phyloP scores from a whole-genome alignment of 1,140 invertebrate genomes.

The Leptoteleia sp. region DNA sequence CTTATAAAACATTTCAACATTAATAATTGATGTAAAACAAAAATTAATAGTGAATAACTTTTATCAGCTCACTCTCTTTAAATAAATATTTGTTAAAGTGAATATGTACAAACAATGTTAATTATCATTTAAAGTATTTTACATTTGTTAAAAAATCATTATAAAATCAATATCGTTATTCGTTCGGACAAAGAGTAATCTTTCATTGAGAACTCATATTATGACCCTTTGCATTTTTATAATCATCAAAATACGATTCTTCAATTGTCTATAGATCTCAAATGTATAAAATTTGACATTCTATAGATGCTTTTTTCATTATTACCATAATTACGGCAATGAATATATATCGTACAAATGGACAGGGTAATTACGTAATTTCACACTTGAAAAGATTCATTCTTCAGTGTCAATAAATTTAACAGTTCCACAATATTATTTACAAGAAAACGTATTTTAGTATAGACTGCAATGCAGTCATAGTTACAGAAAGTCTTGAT shows the following conservation, averaged over 20 bases:
- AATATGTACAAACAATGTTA: neutral
- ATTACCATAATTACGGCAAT: slow-evolving; percentile 19
- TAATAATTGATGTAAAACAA: too few relatives aligned
- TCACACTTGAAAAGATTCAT: neutral
- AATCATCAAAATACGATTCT: slow-evolving; percentile 12
- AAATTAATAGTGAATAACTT: too few relatives aligned
- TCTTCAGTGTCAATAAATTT: too few relatives aligned
- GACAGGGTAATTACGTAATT: slow-evolving; percentile 20
- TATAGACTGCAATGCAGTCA: slow-evolving; percentile 13
- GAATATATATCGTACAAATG: slow-evolving; percentile 44
- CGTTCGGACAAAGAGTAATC: slow-evolving; percentile 7
- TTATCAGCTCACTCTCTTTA: too few relatives aligned
- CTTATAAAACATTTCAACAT: too few relatives aligned
- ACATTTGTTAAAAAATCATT: slow-evolving; percentile 18
- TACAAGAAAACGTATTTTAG: slow-evolving; percentile 51
- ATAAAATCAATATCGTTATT: slow-evolving; percentile 21
- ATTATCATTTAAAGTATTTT: slow-evolving; percentile 8
- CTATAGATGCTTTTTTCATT: slow-evolving; percentile 4
- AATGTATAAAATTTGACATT: slow-evolving; percentile 6
- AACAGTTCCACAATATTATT: slow-evolving; percentile 20
- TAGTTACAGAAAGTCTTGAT: neutral
- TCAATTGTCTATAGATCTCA: slow-evolving; percentile 1
- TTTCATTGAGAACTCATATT: slow-evolving; percentile 4
- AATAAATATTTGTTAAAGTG: too few relatives aligned
- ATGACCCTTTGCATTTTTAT: slow-evolving; percentile 3